Conservation (phyloP, 2,797 vertebrate genomes). For the Acipenser ruthenus region DNA sequence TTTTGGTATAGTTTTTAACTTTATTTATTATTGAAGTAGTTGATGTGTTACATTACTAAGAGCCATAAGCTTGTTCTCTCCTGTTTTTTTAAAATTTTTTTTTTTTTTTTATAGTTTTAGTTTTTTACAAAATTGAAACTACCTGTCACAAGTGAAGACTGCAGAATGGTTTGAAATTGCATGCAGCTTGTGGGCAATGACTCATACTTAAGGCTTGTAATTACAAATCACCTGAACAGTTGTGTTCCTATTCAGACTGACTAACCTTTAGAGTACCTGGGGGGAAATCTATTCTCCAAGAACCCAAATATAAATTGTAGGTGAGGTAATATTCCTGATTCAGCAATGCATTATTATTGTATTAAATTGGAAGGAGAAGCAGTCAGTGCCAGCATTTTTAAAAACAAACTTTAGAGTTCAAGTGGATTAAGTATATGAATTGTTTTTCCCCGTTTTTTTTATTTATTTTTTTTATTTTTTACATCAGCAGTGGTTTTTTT, state of each 20-base stretch:
- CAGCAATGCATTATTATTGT: background rate
- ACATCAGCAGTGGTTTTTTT: background rate
- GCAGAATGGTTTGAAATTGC: slow-evolving; percentile 51
- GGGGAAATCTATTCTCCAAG: slow-evolving; percentile 1
- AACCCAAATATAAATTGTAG: slow-evolving; percentile 14
- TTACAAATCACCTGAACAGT: slow-evolving; percentile 9
- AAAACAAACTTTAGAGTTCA: too few relatives aligned
- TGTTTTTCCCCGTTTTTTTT: background rate
- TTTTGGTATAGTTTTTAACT: slow-evolving; percentile 73
- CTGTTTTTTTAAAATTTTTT: slow-evolving; percentile 43
- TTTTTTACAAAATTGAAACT: slow-evolving; percentile 33
- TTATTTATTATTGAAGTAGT: slow-evolving; percentile 82
- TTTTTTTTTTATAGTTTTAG: too few relatives aligned
- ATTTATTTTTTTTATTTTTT: background rate
- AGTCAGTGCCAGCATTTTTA: too few relatives aligned
- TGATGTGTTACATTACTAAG: slow-evolving; percentile 66
- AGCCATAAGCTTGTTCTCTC: slow-evolving; percentile 64
- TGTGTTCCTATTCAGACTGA: slow-evolving; percentile 25
- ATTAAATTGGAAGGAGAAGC: too few relatives aligned
- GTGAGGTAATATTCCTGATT: too few relatives aligned
- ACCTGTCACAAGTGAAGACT: slow-evolving; percentile 48
- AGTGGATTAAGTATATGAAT: too few relatives aligned
- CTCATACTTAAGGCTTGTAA: slow-evolving; percentile 22
- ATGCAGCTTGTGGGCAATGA: slow-evolving; percentile 52
- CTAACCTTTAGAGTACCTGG: slow-evolving; percentile 21